A percentile compares a stretch with the other conserved stretches of the same genome.
phyloP scores from a whole-genome alignment of 2,888 invertebrate species.

The Euproctis similis region DNA sequence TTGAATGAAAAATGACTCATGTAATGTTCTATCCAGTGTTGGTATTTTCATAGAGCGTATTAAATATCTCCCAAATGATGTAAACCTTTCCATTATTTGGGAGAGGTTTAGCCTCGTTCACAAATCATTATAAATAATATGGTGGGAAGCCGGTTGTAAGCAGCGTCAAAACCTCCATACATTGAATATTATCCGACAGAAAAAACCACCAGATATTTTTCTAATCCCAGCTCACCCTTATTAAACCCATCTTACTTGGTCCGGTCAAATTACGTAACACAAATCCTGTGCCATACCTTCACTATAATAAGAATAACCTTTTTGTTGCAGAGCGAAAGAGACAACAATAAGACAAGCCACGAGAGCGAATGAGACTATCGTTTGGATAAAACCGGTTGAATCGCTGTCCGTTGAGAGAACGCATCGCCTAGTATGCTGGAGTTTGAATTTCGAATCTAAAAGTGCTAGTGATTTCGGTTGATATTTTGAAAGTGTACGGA shows the following conservation, averaged over 20 bases:
- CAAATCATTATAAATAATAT: no score
- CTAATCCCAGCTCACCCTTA: constrained; percentile 6
- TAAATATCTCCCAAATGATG: no score
- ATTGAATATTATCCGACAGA: neutral
- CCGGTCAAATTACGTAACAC: constrained; percentile 20
- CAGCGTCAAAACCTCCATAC: neutral
- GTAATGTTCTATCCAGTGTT: no score
- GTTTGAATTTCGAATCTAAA: constrained; percentile 31
- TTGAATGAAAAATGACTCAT: no score
- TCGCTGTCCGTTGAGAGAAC: constrained; percentile 40
- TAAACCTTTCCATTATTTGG: no score
- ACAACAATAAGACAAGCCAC: constrained; percentile 14
- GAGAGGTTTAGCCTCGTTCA: no score
- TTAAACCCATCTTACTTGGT: constrained; percentile 2
- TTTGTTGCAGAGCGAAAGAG: constrained; percentile 63
- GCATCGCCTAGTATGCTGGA: constrained; percentile 57
- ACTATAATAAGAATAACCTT: constrained; percentile 26
- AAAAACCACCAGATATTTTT: constrained; percentile 3
- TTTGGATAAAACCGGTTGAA: constrained; percentile 39
- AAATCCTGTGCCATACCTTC: constrained; percentile 22
- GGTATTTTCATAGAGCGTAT: no score
- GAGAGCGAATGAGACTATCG: constrained; percentile 34
- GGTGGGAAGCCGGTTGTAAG: neutral
- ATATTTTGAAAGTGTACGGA: constrained; percentile 35
- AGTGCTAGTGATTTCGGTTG: constrained; percentile 41